These are phyloP conservation scores for Todiramphus saurophagus DNA, from an alignment of 2,113 vertebrate genomes.

Conservation along the genomic window DNA sequence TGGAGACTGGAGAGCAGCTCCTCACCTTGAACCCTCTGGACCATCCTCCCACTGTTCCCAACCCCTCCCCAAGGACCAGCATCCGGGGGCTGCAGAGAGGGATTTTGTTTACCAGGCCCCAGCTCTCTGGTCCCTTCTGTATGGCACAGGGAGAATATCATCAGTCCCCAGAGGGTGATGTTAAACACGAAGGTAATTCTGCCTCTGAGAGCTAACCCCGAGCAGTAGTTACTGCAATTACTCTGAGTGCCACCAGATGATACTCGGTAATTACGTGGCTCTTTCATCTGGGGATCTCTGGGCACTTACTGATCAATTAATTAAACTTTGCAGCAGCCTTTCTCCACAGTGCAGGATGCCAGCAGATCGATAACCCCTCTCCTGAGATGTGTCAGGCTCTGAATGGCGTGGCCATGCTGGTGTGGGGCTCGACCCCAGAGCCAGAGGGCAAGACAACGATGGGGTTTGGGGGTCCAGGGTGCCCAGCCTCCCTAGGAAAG, in stretches of 20 bases:
- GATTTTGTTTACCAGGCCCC: not conserved
- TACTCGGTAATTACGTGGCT: not conserved
- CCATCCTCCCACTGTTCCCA: rapidly evolving
- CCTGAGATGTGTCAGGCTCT: rapidly evolving
- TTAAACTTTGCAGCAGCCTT: conserved; percentile 26
- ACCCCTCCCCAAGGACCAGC: not conserved
- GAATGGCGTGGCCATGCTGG: rapidly evolving
- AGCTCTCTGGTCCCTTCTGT: not conserved
- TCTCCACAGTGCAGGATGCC: not conserved
- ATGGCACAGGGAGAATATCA: rapidly evolving
- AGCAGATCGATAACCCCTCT: not conserved
- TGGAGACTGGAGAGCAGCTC: not conserved
- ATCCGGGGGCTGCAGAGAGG: not conserved
- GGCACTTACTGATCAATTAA: conserved; percentile 47
- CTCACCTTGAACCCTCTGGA: rapidly evolving
- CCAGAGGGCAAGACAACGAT: not conserved
- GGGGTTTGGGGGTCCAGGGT: rapidly evolving
- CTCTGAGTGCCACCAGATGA: conserved; percentile 1
- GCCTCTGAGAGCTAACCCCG: not conserved
- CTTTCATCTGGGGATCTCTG: conserved; percentile 27
- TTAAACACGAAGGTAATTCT: not conserved
- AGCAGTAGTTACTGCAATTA: not conserved
- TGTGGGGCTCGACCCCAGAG: not conserved
- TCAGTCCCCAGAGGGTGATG: not conserved
- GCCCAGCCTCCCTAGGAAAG: not conserved